These are phyloP conservation scores for Notospermus geniculatus DNA, from an alignment of 1,140 invertebrate genomes.

Conservation along the genomic window DNA sequence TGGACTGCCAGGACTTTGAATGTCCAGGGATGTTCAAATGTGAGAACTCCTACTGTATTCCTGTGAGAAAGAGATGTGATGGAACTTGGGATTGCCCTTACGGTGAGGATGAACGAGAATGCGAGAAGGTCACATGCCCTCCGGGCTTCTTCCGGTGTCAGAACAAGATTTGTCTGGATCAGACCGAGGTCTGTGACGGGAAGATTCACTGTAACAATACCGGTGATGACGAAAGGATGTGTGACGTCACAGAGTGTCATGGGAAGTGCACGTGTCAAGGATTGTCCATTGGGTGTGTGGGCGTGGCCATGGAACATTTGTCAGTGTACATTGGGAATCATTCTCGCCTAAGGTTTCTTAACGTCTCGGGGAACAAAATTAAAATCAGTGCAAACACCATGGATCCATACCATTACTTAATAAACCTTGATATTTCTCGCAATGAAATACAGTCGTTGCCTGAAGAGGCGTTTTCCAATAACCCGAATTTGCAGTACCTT, in stretches of 20 bases:
- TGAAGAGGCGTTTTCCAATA: too few relatives aligned
- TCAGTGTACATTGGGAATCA: too few relatives aligned
- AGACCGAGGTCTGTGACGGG: conserved; percentile 16
- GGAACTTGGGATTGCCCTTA: conserved; percentile 16
- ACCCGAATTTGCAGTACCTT: not conserved
- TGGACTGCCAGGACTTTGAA: conserved; percentile 1
- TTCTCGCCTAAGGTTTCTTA: too few relatives aligned
- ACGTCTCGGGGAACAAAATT: too few relatives aligned
- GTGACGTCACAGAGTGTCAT: conserved; percentile 7
- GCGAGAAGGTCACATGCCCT: conserved; percentile 11
- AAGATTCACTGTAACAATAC: conserved; percentile 8
- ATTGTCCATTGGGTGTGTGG: too few relatives aligned
- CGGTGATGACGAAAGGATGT: conserved; percentile 14
- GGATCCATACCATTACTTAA: too few relatives aligned
- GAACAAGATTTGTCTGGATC: conserved; percentile 11
- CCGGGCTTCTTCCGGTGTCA: conserved; percentile 15
- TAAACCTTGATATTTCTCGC: too few relatives aligned
- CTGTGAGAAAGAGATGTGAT: conserved; percentile 10
- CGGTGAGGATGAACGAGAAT: conserved; percentile 10
- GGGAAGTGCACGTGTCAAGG: too few relatives aligned
- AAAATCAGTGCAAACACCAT: too few relatives aligned
- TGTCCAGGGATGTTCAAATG: conserved; percentile 15
- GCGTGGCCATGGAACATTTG: not conserved
- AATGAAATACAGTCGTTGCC: too few relatives aligned
- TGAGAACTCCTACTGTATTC: conserved; percentile 15